Base-by-base conservation (phyloP, 1,140 invertebrate genomes). In the Aphelenchoides besseyi region DNA sequence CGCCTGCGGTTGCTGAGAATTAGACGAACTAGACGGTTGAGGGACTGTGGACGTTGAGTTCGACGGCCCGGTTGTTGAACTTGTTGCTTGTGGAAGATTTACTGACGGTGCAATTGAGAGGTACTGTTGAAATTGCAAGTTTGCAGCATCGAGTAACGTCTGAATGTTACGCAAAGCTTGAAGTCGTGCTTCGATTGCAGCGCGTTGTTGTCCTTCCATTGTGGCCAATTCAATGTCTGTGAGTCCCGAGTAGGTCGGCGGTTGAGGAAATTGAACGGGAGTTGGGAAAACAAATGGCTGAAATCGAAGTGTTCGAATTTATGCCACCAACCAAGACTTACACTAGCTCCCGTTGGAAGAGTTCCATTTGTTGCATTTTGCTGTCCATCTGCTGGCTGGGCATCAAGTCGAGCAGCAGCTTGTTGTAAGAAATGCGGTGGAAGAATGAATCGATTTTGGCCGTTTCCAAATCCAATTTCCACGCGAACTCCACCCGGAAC, bases 61-160 rank as follows among this genome's bases (percentile, higher is more conserved):
- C 5, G 55, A 8, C 12, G 55, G 23, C 55, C 5, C 5, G 55
- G 55, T 8, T 12, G 55, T 5, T 23, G 55, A 8, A 41, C n/a
- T 41, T 5, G 5, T 41, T 41, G 37, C n/a, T 41, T 5, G 55
- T 23, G 5, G 55, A 12, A 59, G 55, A 33, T 18, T 28, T 26
- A 66, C 36, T 0, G 63, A 36, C 30, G 63, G 63, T 9, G 63
- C 63, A 1, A 35, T 32, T 23, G 63, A 26, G 0, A 80, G 37
- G 85, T 95, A 95, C 84, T 95, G 93, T 75, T 92, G 90, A 89
- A 95, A 92, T 85, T 94, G 89, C 28, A 92, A 85, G 70, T 92
- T 90, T 48, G 92, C 92, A 26, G 92, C 91, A 86, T 95, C 92
- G 70, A 96, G 83, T 85, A 96, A 89, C 0, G 90, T 87, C 85